A percentile compares a stretch with the other conserved stretches of the same genome.
These are phyloP conservation scores for Zeuzera pyrina DNA, from an alignment of 2,888 invertebrate species.

Conservation along the genomic window DNA sequence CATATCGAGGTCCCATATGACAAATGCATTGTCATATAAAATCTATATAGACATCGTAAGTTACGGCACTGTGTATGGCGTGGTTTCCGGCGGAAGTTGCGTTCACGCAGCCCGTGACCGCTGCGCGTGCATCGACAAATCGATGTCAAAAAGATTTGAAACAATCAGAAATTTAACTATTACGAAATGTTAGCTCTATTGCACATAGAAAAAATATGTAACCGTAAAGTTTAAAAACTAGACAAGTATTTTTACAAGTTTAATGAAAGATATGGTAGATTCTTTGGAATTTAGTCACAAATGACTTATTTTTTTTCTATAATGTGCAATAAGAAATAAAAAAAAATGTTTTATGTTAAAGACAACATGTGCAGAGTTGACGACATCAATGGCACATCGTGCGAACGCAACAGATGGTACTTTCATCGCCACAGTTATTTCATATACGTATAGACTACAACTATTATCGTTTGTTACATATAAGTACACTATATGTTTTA, in stretches of 20 bases:
- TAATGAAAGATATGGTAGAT: too few relatives aligned
- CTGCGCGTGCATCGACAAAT: conserved; percentile 25
- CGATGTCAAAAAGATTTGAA: conserved; percentile 1
- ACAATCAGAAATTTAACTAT: too few relatives aligned
- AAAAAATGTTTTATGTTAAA: too few relatives aligned
- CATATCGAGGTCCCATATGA: conserved; percentile 27
- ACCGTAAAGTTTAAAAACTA: too few relatives aligned
- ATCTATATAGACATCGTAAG: background rate
- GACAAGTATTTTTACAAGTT: too few relatives aligned
- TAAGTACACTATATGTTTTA: too few relatives aligned
- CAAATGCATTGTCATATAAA: conserved; percentile 22
- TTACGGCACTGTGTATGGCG: conserved; percentile 29
- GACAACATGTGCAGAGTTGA: conserved; percentile 30
- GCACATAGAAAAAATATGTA: too few relatives aligned
- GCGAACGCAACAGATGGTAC: conserved; percentile 44
- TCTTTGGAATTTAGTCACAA: too few relatives aligned
- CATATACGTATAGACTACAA: conserved; percentile 18
- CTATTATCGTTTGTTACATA: background rate
- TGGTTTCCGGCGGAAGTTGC: conserved; percentile 67
- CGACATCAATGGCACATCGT: conserved; percentile 24
- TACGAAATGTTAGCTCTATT: too few relatives aligned
- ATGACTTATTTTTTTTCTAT: too few relatives aligned
- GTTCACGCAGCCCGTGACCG: conserved; percentile 63
- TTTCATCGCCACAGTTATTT: conserved; percentile 42
- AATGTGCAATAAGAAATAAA: too few relatives aligned